Evolutionary conservation across 2,113 vertebrate genomes (phyloP), one percentile per base, ranked within the genome.

Genomic region (Charadrius vociferus): DNA sequence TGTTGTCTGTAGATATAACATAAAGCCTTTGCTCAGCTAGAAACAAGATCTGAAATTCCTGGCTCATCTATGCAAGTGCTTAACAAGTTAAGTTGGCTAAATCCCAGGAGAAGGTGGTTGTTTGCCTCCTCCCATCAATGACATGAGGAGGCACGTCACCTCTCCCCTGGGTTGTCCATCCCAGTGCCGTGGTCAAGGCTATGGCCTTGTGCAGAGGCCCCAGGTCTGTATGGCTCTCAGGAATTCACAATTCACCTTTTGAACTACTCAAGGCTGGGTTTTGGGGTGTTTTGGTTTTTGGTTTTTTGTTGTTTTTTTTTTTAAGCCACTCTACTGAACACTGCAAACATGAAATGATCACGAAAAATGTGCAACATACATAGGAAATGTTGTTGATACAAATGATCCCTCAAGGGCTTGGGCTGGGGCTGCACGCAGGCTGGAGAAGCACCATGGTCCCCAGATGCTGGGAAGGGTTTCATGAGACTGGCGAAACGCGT

Each of bases 401-500:
- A 39, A 39, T 8, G n/a, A 47, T 39, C 3, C 27, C 34, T 34
- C 52, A 19, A n/a, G 43, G 52, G 39, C 27, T 50, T n/a, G 23
- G 43, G 82, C 70, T 47, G 24, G 23, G 52, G 82, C 70, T 55
- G 32, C 6, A 5, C 6, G 17, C 16, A 19, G 61, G 61, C 61
- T 63, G 26, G 36, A 39, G 36, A 63, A 63, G 16, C 36, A 63
- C 17, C 61, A 27, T 4, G 36, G 61, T 17, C 36, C 61, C 39
- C 61, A 63, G 36, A 26, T 39, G 61, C 36, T 27, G 36, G 24
- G 16, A 36, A 19, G 36, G 24, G 24, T 39, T 63, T 27, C 26
- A 22, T 0, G 8, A 43, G 43, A 16, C 52, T 16, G 53, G 12
- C 17, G 45, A 41, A 27, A 29, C 0, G 5, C 9, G 4, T 10